phyloP scores from a whole-genome alignment of 1,140 invertebrate species.

The Ips typographus region DNA sequence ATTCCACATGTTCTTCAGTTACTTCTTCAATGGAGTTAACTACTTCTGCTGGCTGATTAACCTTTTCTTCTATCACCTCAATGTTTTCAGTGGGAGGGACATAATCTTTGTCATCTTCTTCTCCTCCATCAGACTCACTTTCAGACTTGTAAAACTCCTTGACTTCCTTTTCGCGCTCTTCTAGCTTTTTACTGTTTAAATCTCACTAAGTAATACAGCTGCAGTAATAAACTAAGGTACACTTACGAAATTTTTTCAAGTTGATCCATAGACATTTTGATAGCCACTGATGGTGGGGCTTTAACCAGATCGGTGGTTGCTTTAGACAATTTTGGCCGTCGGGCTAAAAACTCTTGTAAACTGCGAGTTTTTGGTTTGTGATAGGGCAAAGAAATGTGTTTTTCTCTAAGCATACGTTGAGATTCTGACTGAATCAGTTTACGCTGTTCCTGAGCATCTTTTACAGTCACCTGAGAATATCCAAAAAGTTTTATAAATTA shows the following conservation, averaged over 20 bases:
- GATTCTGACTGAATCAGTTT: constrained; percentile 61
- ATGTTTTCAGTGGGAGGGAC: constrained; percentile 8
- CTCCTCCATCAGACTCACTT: constrained; percentile 51
- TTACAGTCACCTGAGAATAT: constrained; percentile 55
- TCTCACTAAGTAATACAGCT: constrained; percentile 9
- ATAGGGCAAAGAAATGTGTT: constrained; percentile 71
- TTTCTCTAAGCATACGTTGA: constrained; percentile 70
- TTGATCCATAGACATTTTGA: constrained; percentile 60
- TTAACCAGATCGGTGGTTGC: constrained; percentile 25
- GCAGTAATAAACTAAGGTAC: not conserved
- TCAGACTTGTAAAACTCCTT: constrained; percentile 64
- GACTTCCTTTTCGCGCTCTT: constrained; percentile 61
- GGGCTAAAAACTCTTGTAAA: constrained; percentile 69
- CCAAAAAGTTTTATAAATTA: not conserved
- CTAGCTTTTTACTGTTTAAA: constrained; percentile 54
- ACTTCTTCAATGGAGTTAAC: not conserved
- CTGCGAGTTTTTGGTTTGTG: constrained; percentile 72
- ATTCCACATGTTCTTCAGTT: not conserved
- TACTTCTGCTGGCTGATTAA: not conserved
- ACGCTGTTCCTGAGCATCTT: constrained; percentile 59
- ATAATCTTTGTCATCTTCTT: constrained; percentile 25
- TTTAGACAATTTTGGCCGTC: constrained; percentile 45
- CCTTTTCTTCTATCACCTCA: not conserved
- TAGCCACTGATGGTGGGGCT: constrained; percentile 46
- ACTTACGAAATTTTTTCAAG: constrained; percentile 59